Base-by-base conservation (phyloP, 2,797 vertebrate genomes). In the Loriculus beryllinus region DNA sequence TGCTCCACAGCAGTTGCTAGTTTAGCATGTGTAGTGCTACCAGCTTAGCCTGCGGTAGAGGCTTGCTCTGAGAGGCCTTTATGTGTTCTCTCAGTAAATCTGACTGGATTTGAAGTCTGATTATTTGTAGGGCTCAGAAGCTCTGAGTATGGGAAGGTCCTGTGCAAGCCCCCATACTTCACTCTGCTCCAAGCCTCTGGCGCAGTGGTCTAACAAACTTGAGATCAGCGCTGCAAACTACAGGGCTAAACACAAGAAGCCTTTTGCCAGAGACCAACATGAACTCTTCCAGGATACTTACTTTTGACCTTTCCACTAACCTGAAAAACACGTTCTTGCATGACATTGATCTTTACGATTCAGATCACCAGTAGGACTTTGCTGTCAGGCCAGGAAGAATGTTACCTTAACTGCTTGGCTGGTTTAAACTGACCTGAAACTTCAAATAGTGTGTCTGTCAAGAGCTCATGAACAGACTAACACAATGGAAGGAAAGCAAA, bases 271-370 rank as follows among this genome's bases (percentile, higher is more conserved):
- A 49, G 28, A 52, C 48, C 62, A 57, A 10, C 33, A 14, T 5
- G 59, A 86, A 48, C 10, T 14, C 59, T 63, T 86, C 67, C 75
- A 78, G 28, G 20, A 52, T 23, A 57, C 33, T 71, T 59, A 62
- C 28, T 83, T 83, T 76, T 92, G 67, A 90, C 70, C 74, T 96
- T 94, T 79, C 79, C 4, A 28, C 28, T 84, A 78, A 88, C 45
- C 21, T 69, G 72, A 88, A 76, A 59, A 94, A 56, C 31, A 71
- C 14, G 20, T 6, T 81, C 59, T 71, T 76, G 65, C 54, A 51
- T 63, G 60, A 69, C 40, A 49, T 4, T 15, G 40, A 79, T 33
- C n/a, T 81, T 78, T 51, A 65, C 33, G 51, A 35, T 43, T 78
- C 51, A 82, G 63, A 69, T 56, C 78, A 86, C 31, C 11, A 37